A percentile compares a stretch with the other conserved stretches of the same genome.
These are phyloP conservation scores for Diabrotica undecimpunctata DNA, from an alignment of 1,140 invertebrate species.

Conservation along the genomic window DNA sequence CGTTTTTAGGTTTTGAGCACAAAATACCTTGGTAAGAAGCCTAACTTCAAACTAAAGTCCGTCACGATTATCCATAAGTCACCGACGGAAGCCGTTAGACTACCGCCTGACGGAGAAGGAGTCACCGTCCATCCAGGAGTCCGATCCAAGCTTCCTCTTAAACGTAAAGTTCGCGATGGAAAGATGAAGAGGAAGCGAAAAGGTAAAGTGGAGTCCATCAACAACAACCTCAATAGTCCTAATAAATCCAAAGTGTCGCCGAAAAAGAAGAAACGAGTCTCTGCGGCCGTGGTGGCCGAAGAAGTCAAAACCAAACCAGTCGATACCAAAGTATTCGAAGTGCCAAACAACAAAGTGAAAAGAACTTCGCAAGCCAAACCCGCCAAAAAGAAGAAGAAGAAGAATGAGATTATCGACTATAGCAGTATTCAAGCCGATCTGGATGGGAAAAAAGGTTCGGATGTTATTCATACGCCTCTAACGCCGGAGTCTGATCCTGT, in stretches of 20 bases:
- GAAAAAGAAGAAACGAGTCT: slow-evolving; percentile 44
- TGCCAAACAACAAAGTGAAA: slow-evolving; percentile 42
- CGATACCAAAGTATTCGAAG: slow-evolving; percentile 32
- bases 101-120: slow-evolving; percentile 67
- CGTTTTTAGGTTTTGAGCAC: slow-evolving; percentile 68
- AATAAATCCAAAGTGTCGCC: slow-evolving; percentile 49
- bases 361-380: slow-evolving; percentile 47
- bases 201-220: slow-evolving; percentile 44
- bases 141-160: slow-evolving; percentile 69
- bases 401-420: slow-evolving; percentile 77
- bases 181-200: slow-evolving; percentile 54
- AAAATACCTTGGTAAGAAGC: slow-evolving; percentile 70
- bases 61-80: slow-evolving; percentile 83
- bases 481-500: slow-evolving; percentile 63
- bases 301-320: slow-evolving; percentile 36
- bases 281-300: slow-evolving; percentile 37
- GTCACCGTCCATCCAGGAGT: slow-evolving; percentile 69
- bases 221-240: slow-evolving; percentile 47
- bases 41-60: slow-evolving; percentile 73
- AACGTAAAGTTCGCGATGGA: slow-evolving; percentile 68
- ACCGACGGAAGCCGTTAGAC: slow-evolving; percentile 76
- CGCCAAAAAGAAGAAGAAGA: slow-evolving; percentile 50
- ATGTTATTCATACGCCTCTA: slow-evolving; percentile 40
- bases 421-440: slow-evolving; percentile 60
- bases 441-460: slow-evolving; percentile 43